phyloP scores from a whole-genome alignment of 2,113 vertebrate species.

The Craseonycteris thonglongyai region DNA sequence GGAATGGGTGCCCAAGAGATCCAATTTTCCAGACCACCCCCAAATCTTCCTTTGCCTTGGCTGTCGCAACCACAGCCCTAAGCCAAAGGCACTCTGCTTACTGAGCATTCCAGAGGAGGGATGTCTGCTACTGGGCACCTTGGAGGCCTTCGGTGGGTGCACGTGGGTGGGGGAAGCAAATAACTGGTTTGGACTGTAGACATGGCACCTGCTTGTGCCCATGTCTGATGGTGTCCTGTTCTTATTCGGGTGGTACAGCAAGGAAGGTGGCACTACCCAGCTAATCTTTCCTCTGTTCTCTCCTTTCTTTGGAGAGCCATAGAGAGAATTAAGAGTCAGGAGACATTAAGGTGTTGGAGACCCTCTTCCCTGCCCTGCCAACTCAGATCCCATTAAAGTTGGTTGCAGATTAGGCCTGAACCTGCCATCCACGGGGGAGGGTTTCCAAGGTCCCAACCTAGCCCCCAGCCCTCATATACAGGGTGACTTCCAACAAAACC shows the following conservation, averaged over 20 bases:
- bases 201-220: neutral
- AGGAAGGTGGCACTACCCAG: neutral
- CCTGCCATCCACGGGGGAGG: neutral
- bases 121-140: neutral
- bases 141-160: rapidly evolving
- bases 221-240: neutral
- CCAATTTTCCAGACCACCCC: neutral
- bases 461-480: conserved; percentile 24
- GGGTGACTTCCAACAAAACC: conserved; percentile 14
- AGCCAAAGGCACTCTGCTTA: neutral
- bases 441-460: neutral
- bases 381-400: neutral
- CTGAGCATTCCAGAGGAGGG: neutral
- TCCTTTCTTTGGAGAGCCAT: neutral
- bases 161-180: neutral
- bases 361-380: neutral
- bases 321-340: neutral
- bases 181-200: neutral
- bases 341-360: neutral
- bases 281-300: neutral
- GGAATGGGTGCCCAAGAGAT: neutral
- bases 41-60: neutral
- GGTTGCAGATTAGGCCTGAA: neutral
- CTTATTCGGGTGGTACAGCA: neutral
- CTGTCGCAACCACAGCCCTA: rapidly evolving